Percentiles rank a stretch among this genome's conserved stretches.
These are phyloP conservation scores for Bos taurus DNA, from an alignment of 2,113 vertebrate genomes.

Conservation along the genomic window DNA sequence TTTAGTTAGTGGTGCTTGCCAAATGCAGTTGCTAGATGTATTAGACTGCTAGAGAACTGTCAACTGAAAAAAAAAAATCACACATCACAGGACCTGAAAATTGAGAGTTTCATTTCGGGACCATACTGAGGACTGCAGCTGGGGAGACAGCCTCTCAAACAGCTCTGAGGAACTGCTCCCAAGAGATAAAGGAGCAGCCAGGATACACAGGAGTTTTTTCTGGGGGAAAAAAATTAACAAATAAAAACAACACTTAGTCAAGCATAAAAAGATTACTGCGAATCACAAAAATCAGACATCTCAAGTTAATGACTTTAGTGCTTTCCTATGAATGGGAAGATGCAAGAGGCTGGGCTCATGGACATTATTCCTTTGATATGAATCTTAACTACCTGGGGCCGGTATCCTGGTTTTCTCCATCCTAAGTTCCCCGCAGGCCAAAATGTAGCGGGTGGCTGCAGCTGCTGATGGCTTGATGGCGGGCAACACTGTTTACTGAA, in stretches of 20 bases:
- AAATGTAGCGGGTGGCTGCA: rapidly evolving
- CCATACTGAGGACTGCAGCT: not conserved
- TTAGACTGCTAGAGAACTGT: not conserved
- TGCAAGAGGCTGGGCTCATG: not conserved
- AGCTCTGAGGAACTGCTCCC: not conserved
- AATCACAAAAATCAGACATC: not conserved
- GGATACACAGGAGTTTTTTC: not conserved
- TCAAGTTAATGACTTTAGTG: not conserved
- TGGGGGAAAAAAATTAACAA: not conserved
- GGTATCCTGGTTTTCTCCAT: not conserved
- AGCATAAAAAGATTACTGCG: not conserved
- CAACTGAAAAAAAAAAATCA: not conserved
- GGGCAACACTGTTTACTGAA: not conserved
- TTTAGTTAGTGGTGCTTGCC: not conserved
- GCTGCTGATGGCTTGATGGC: not conserved
- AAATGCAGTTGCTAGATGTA: not conserved
- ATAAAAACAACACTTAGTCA: not conserved
- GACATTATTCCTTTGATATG: not conserved
- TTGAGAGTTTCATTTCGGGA: not conserved
- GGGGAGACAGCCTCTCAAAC: not conserved
- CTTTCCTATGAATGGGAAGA: not conserved
- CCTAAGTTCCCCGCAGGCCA: not conserved
- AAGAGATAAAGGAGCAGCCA: too few relatives aligned
- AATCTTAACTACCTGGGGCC: not conserved
- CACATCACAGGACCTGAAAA: not conserved